Base-by-base conservation (phyloP, 2,888 invertebrate species). In the Thera obeliscata region DNA sequence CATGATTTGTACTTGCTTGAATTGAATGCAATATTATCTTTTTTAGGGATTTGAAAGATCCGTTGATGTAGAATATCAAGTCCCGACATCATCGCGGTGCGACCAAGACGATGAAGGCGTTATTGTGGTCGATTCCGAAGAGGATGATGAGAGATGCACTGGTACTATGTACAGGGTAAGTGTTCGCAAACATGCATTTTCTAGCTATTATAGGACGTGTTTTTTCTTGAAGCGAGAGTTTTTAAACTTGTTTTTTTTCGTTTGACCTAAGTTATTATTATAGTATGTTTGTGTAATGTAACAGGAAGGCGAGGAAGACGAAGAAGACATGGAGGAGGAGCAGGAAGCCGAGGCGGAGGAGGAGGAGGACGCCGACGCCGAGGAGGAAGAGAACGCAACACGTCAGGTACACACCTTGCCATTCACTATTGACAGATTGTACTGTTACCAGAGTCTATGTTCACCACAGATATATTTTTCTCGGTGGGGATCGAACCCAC, bases 41-140 rank as follows among this genome's bases (percentile, higher is more conserved):
- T 33, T 64, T 7, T 48, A 94, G 89, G 94, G 95, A 61, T 95
- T 96, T 75, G 94, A 95, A 66, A 94, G 95, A 72, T 95, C 95
- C 2, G 95, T 95, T 56, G 95, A 96, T 81, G 96, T 96, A n/a
- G 97, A 97, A 81, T 96, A 96, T 83, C 96, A 97, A 91, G 97
- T 97, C 67, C 97, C 97, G 6, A 97, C 97, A 0, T 97, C 97
- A 35, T 97, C 97, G 41, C 97, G 97, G 79, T 95, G 97, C 68
- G 97, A 97, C 83, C 97, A 97, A 82, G 97, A 97, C 79, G 97
- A 97, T 81, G 97, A 97, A 74, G 95, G 95, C 22, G 96, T 97
- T 54, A 96, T 97, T 56, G 95, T 96, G 3, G 96, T 97, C 0
- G 97, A 97, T 82, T 97, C 97, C 0, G 97, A 97, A 76, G 97